Evolutionary conservation across 35 echinoderm and acorn worm genomes (phyloP).

Genomic region (Heliocidaris erythrogramma): DNA sequence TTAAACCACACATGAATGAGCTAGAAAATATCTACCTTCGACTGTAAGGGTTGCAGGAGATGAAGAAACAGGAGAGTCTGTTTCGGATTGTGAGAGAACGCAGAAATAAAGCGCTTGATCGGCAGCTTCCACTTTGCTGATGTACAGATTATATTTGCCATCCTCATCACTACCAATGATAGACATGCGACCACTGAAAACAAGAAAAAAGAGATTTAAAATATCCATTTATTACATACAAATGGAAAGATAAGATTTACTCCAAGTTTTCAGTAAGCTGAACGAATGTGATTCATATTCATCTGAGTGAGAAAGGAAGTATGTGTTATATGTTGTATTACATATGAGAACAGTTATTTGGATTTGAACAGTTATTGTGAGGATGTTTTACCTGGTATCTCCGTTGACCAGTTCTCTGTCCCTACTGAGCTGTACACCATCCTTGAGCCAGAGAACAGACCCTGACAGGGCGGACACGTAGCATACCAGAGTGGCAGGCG

Average conservation of each 20-base stretch:
- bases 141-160: constrained; percentile 74
- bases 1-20: background rate
- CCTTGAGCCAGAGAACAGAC: constrained; percentile 68
- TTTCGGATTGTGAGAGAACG: constrained; percentile 51
- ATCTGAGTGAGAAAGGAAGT: no score
- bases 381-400: background rate
- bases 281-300: no score
- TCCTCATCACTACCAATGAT: constrained; percentile 65
- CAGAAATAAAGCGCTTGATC: constrained; percentile 77
- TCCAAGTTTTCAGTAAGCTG: no score
- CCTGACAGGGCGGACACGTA: constrained; percentile 75
- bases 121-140: constrained; percentile 41
- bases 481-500: constrained; percentile 57
- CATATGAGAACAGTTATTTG: no score
- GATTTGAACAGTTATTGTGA: background rate
- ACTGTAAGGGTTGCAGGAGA: constrained; percentile 69
- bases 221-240: background rate
- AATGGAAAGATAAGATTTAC: background rate
- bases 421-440: constrained; percentile 75
- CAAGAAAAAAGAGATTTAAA: background rate
- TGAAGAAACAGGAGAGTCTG: constrained; percentile 53
- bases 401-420: background rate
- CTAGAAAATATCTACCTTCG: constrained; percentile 39
- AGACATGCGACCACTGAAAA: constrained; percentile 49
- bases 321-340: no score